phyloP scores from a whole-genome alignment of 2,888 invertebrate genomes.

The Anagyrus pseudococci region DNA sequence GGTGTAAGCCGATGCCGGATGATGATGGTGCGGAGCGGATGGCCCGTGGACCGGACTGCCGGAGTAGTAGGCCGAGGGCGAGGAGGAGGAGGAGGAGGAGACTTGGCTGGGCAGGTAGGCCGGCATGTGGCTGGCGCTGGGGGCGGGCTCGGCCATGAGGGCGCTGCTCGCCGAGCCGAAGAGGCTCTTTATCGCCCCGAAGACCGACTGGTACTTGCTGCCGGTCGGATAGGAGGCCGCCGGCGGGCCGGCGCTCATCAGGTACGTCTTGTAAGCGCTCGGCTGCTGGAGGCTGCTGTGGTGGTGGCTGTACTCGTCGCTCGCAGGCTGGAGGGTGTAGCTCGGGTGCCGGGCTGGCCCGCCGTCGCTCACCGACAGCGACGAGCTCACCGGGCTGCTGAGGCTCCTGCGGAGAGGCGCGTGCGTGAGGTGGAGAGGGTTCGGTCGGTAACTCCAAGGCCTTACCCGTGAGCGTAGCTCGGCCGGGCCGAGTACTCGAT shows the following conservation, averaged over 20 bases:
- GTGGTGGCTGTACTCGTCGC: constrained; percentile 10
- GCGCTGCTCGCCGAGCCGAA: too few species aligned
- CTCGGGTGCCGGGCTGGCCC: neutral
- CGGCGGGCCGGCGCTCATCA: constrained; percentile 12
- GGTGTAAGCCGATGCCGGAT: neutral
- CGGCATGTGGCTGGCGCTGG: constrained; percentile 25
- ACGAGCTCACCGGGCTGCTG: neutral
- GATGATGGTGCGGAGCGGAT: too few species aligned
- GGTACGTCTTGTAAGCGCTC: constrained; percentile 30
- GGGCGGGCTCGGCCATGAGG: neutral
- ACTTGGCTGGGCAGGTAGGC: neutral
- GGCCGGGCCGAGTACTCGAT: neutral
- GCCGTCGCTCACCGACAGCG: constrained; percentile 1
- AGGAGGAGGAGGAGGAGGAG: constrained; percentile 8
- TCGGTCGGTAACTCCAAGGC: too few species aligned
- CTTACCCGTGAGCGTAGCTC: constrained; percentile 23
- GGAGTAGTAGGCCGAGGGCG: constrained; percentile 6
- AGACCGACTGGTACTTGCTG: constrained; percentile 32
- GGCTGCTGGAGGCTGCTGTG: neutral
- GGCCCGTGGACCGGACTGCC: neutral
- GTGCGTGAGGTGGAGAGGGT: too few species aligned
- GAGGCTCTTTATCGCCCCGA: constrained; percentile 35
- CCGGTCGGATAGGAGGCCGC: neutral
- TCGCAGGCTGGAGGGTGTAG: constrained; percentile 1
- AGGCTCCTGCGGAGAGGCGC: neutral